phyloP scores from a whole-genome alignment of 2,113 vertebrate species.

The Thunnus thynnus region DNA sequence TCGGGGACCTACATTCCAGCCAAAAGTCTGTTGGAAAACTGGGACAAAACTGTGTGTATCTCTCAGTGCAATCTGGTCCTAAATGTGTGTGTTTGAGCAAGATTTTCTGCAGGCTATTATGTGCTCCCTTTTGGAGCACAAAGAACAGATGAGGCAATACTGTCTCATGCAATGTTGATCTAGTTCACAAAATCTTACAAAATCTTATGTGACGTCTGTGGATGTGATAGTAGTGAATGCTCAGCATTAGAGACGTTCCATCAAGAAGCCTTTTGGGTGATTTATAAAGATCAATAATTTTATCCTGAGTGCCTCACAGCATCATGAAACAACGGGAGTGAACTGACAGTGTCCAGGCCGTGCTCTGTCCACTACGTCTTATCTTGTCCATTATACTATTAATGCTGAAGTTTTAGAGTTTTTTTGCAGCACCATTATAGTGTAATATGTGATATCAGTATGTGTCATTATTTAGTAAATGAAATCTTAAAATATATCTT shows the following conservation, averaged over 20 bases:
- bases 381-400: too few species aligned
- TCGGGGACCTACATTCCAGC: slow-evolving; percentile 41
- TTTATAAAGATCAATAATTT: background rate
- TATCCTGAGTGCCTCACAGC: too few species aligned
- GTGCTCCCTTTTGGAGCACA: slow-evolving; percentile 27
- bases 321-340: too few species aligned
- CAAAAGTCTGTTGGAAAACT: slow-evolving; percentile 68
- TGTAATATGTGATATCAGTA: too few species aligned
- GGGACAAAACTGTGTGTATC: slow-evolving; percentile 56
- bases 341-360: too few species aligned
- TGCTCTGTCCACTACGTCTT: too few species aligned
- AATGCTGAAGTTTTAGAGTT: too few species aligned
- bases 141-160: slow-evolving; percentile 49
- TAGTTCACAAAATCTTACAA: slow-evolving; percentile 11
- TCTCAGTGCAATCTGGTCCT: slow-evolving; percentile 37
- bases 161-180: slow-evolving; percentile 17
- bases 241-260: background rate
- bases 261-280: background rate
- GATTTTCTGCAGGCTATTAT: slow-evolving; percentile 17
- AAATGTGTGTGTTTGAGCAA: slow-evolving; percentile 48
- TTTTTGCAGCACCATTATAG: too few species aligned
- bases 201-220: background rate
- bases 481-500: too few species aligned
- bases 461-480: too few species aligned
- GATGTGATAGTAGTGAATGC: background rate